Percentiles rank a stretch among this genome's conserved stretches.
These are phyloP conservation scores for Gobio occitaniae DNA, from an alignment of 2,797 vertebrate species.

Conservation along the genomic window DNA sequence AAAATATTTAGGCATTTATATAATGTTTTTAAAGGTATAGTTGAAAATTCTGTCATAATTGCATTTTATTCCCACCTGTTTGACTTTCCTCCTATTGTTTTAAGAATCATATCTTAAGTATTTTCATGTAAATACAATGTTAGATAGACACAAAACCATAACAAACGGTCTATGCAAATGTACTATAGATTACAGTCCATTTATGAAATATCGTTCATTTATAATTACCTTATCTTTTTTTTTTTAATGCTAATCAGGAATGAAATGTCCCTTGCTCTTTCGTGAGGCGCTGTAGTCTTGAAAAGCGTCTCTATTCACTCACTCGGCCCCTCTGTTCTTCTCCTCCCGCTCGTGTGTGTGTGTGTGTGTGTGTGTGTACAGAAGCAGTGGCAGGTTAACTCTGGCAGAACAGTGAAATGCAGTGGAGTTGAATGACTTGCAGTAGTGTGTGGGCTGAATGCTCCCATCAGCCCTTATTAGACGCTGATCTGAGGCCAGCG, in stretches of 20 bases:
- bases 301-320: not conserved
- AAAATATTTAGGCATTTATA: not conserved
- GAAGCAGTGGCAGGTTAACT: constrained; percentile 18
- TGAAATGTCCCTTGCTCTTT: not conserved
- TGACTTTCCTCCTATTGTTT: not conserved
- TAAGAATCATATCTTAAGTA: too few species aligned
- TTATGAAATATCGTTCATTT: not conserved
- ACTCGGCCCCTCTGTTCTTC: not conserved
- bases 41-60: not conserved
- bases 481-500: constrained; percentile 20
- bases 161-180: not conserved
- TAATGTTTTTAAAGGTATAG: not conserved
- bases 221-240: not conserved
- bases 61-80: not conserved
- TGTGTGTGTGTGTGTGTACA: constrained; percentile 2
- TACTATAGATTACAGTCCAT: not conserved
- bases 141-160: not conserved
- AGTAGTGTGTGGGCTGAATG: constrained; percentile 17
- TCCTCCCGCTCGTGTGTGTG: not conserved
- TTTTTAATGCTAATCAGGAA: not conserved
- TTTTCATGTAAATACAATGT: not conserved
- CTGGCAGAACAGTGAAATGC: constrained; percentile 2
- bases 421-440: constrained; percentile 6
- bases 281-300: not conserved
- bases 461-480: constrained; percentile 38